Conservation (phyloP, 2,797 vertebrate species). For the Crax fasciolata region DNA sequence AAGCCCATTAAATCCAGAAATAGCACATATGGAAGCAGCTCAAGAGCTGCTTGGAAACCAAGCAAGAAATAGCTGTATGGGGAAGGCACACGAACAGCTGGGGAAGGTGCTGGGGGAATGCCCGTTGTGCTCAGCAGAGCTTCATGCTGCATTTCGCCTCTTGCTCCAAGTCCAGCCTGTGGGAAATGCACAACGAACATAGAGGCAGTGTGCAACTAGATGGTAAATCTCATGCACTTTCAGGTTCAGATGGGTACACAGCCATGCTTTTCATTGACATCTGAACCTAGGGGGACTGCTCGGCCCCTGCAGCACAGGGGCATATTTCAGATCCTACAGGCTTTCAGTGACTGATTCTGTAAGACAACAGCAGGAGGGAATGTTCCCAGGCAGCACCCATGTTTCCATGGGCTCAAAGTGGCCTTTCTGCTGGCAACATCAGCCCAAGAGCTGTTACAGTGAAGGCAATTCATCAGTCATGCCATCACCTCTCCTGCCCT, state of each 20-base stretch:
- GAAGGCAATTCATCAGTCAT: neutral
- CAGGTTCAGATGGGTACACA: neutral
- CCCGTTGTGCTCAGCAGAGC: neutral
- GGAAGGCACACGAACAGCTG: rapidly evolving
- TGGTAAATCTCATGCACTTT: neutral
- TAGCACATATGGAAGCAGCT: constrained; percentile 26
- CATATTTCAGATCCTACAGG: neutral
- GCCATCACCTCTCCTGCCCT: neutral
- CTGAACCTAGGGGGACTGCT: neutral
- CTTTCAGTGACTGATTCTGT: neutral
- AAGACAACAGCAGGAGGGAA: neutral
- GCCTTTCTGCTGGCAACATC: neutral
- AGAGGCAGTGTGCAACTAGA: neutral
- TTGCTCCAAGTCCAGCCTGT: neutral
- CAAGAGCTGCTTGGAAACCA: neutral
- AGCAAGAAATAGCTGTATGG: neutral
- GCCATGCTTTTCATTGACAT: neutral
- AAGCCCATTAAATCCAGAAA: constrained; percentile 16
- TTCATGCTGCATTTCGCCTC: rapidly evolving
- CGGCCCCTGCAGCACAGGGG: neutral
- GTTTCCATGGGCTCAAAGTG: neutral
- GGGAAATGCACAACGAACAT: neutral
- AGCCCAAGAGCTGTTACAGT: neutral
- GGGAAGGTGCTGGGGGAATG: neutral
- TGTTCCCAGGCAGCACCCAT: neutral